A percentile compares a stretch with the other conserved stretches of the same genome.
phyloP scores from a whole-genome alignment of 2,888 invertebrate genomes.

The Aleiodes alternator region DNA sequence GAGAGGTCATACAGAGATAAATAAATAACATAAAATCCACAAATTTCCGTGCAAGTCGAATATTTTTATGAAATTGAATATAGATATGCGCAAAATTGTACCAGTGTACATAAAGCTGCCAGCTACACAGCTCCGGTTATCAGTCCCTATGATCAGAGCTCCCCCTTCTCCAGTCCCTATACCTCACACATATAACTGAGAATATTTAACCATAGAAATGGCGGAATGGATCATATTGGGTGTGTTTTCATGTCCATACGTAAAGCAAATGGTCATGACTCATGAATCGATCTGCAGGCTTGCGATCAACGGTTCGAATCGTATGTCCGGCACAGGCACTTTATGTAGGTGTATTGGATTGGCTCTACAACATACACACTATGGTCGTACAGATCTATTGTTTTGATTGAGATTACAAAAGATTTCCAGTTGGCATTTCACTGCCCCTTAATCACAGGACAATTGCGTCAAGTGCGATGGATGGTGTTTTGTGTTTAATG shows the following conservation, averaged over 20 bases:
- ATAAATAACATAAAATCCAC: too few species aligned
- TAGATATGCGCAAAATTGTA: conserved; percentile 3
- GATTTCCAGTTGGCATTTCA: conserved; percentile 42
- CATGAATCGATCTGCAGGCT: conserved; percentile 36
- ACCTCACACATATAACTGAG: conserved; percentile 28
- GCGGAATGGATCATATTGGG: conserved; percentile 36
- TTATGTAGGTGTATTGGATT: conserved; percentile 28
- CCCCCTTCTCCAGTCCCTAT: neutral
- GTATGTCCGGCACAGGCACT: conserved; percentile 35
- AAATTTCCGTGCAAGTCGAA: neutral
- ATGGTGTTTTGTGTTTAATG: conserved; percentile 8
- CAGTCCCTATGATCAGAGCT: conserved; percentile 3
- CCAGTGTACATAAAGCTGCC: conserved; percentile 23
- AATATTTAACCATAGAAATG: conserved; percentile 22
- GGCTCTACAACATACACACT: conserved; percentile 19
- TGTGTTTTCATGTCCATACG: conserved; percentile 38
- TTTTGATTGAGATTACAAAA: conserved; percentile 53
- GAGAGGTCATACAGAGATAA: too few species aligned
- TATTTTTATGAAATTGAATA: conserved; percentile 27
- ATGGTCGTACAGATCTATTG: conserved; percentile 11
- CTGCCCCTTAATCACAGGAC: conserved; percentile 54
- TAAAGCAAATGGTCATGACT: conserved; percentile 41
- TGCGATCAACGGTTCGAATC: conserved; percentile 24
- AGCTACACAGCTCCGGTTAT: conserved; percentile 5
- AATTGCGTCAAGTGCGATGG: conserved; percentile 44